Evolutionary conservation across 2,113 vertebrate genomes (phyloP).

Genomic region (Thymallus thymallus): DNA sequence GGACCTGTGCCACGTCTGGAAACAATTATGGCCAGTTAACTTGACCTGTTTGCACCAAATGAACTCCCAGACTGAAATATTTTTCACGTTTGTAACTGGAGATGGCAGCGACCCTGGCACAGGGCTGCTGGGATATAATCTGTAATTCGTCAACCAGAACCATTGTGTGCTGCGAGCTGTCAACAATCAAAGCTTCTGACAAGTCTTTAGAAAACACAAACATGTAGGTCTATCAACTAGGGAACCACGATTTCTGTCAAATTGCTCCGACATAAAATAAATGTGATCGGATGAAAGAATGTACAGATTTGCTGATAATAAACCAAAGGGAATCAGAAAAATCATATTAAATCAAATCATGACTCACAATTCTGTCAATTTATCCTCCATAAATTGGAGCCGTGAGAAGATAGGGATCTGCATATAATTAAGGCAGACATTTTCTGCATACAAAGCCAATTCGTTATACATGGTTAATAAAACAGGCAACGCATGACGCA

Average conservation of each 20-base stretch:
- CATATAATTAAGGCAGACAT: too few species aligned
- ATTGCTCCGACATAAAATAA: constrained; percentile 21
- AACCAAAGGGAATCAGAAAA: too few species aligned
- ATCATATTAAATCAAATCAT: neutral
- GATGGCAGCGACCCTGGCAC: constrained; percentile 74
- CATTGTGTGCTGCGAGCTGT: constrained; percentile 59
- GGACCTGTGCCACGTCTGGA: constrained; percentile 89
- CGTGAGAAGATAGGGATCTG: too few species aligned
- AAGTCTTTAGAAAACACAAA: constrained; percentile 31
- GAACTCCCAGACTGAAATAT: constrained; percentile 71
- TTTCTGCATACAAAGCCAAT: too few species aligned
- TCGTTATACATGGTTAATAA: too few species aligned
- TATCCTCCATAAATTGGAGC: too few species aligned
- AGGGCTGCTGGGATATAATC: constrained; percentile 76
- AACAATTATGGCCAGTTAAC: constrained; percentile 93
- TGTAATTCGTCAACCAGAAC: constrained; percentile 83
- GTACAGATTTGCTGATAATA: too few species aligned
- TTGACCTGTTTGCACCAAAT: constrained; percentile 92
- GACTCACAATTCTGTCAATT: neutral
- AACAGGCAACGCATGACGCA: too few species aligned
- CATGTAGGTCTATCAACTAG: neutral
- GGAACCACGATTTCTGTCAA: neutral
- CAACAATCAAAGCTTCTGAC: constrained; percentile 45
- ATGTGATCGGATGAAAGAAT: neutral
- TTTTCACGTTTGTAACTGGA: constrained; percentile 81